Evolutionary conservation across 2,113 vertebrate genomes (phyloP).

Genomic region (Centropristis striata): DNA sequence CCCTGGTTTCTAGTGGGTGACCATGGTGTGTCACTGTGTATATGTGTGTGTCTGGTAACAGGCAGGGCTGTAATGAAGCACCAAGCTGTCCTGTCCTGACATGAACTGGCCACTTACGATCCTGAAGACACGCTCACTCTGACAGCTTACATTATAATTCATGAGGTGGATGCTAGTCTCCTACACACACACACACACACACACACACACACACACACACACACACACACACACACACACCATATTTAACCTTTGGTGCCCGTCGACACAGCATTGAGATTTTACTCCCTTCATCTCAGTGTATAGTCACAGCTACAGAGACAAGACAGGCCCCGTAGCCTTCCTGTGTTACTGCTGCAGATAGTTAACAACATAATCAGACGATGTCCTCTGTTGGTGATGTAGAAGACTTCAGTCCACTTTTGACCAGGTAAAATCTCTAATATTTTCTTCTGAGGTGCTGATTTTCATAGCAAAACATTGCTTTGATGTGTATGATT

Average conservation of each 20-base stretch:
- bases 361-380: constrained; percentile 42
- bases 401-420: constrained; percentile 32
- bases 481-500: not conserved
- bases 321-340: constrained; percentile 37
- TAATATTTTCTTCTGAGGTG: not conserved
- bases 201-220: constrained; percentile 22
- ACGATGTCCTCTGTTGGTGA: constrained; percentile 21
- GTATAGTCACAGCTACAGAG: constrained; percentile 36
- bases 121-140: constrained; percentile 59
- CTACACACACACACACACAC: constrained; percentile 25
- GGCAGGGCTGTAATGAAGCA: constrained; percentile 46
- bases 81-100: constrained; percentile 56
- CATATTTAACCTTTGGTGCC: constrained; percentile 59
- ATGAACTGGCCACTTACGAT: constrained; percentile 68
- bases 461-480: not conserved
- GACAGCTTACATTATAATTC: constrained; percentile 80
- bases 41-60: constrained; percentile 32
- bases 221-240: constrained; percentile 37
- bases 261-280: constrained; percentile 45
- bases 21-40: constrained; percentile 7
- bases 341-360: constrained; percentile 35
- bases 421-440: constrained; percentile 19
- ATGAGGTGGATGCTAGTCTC: constrained; percentile 62
- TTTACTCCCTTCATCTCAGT: constrained; percentile 36
- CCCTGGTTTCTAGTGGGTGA: constrained; percentile 14